A percentile compares a stretch with the other conserved stretches of the same genome.
Conservation (phyloP, 1,140 invertebrate species). For the Laodelphax striatellus region DNA sequence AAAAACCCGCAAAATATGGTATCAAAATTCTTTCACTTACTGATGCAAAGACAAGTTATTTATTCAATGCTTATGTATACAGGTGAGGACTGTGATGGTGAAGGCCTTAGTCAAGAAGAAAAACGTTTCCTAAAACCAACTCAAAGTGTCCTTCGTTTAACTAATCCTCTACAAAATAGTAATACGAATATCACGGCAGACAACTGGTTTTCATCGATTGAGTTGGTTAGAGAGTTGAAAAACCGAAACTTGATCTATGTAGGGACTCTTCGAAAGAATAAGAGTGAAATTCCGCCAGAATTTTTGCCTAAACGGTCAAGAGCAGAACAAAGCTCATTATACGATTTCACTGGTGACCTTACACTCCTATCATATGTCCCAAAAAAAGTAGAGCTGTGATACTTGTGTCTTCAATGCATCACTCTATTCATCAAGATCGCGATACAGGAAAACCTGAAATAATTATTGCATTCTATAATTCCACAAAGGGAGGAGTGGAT, state of each 20-base stretch:
- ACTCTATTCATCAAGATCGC: constrained; percentile 26
- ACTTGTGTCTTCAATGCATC: constrained; percentile 27
- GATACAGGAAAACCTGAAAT: constrained; percentile 22
- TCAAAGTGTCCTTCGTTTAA: constrained; percentile 24
- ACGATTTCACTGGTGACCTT: constrained; percentile 14
- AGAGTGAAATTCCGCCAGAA: constrained; percentile 28
- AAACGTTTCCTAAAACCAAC: constrained; percentile 21
- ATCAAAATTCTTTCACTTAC: constrained; percentile 15
- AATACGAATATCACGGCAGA: constrained; percentile 28
- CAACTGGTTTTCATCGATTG: constrained; percentile 31
- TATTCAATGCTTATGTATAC: constrained; percentile 25
- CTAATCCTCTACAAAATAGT: constrained; percentile 23
- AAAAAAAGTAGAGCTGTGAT: constrained; percentile 27
- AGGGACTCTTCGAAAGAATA: constrained; percentile 35
- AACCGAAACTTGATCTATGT: constrained; percentile 25
- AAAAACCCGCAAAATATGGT: constrained; percentile 35
- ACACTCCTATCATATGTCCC: constrained; percentile 22
- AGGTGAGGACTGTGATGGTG: constrained; percentile 25
- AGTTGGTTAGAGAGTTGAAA: constrained; percentile 26
- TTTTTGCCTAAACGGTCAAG: constrained; percentile 17
- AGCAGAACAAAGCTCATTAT: constrained; percentile 1
- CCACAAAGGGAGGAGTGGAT: constrained; percentile 35
- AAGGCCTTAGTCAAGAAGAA: constrained; percentile 16
- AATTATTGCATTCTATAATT: constrained; percentile 25
- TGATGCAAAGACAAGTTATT: constrained; percentile 20